These are phyloP conservation scores for Felis chaus DNA, from an alignment of 2,113 vertebrate genomes.

Conservation along the genomic window DNA sequence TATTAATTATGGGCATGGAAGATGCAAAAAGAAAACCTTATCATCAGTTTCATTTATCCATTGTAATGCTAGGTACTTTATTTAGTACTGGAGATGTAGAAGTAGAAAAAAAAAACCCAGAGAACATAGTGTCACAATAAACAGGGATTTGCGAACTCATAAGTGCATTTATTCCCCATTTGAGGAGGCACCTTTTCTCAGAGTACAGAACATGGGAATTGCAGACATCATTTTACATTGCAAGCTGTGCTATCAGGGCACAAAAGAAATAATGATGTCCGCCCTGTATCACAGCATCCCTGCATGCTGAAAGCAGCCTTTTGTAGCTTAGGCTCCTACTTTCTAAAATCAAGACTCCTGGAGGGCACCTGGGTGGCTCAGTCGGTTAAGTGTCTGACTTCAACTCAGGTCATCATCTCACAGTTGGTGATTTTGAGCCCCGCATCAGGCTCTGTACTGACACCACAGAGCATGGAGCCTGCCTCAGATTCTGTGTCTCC, in stretches of 20 bases:
- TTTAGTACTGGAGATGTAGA: not conserved
- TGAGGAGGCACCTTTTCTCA: not conserved
- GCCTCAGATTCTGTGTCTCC: too few species aligned
- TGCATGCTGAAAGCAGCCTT: not conserved
- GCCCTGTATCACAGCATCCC: not conserved
- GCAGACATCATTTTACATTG: rapidly evolving
- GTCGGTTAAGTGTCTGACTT: too few species aligned
- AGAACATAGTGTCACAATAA: not conserved
- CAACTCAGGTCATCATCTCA: too few species aligned
- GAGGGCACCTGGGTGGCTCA: too few species aligned
- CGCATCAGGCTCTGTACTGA: too few species aligned
- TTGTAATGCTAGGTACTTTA: not conserved
- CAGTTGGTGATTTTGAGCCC: too few species aligned
- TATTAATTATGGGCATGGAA: not conserved
- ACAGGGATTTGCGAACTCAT: not conserved
- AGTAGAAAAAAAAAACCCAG: not conserved
- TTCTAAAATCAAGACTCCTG: not conserved
- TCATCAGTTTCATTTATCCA: not conserved
- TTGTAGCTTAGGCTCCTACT: not conserved
- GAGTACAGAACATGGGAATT: not conserved
- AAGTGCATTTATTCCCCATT: not conserved
- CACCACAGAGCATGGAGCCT: too few species aligned
- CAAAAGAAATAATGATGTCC: not conserved
- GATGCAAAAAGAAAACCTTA: not conserved
- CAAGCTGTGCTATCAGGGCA: rapidly evolving